Evolutionary conservation across 2,113 vertebrate species (phyloP).

Genomic region (Oncorhynchus masou): DNA sequence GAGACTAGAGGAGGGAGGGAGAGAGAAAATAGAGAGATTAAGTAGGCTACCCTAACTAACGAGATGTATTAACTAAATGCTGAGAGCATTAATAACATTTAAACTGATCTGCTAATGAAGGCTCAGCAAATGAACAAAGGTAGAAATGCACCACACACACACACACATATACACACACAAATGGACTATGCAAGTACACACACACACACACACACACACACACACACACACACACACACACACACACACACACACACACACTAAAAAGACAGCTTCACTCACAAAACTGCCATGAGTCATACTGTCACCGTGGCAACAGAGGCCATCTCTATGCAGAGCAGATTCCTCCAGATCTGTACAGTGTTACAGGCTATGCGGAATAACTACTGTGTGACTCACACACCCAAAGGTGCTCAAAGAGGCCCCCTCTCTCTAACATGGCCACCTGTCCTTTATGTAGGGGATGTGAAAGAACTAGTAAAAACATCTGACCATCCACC

Average conservation of each 20-base stretch:
- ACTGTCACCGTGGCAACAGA: conserved; percentile 79
- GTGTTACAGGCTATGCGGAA: conserved; percentile 31
- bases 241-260: not conserved
- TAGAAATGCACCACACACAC: conserved; percentile 40
- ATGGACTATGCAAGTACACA: conserved; percentile 8
- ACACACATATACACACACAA: not conserved
- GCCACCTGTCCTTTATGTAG: too few species aligned
- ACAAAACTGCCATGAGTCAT: conserved; percentile 74
- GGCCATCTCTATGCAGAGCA: conserved; percentile 68
- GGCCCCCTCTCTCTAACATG: too few species aligned
- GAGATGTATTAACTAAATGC: conserved; percentile 67
- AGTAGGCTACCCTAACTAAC: conserved; percentile 66
- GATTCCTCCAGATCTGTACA: conserved; percentile 63
- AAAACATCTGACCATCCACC: too few species aligned
- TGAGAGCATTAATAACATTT: conserved; percentile 64
- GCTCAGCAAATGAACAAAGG: conserved; percentile 48
- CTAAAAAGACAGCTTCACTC: conserved; percentile 26
- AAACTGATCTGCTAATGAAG: conserved; percentile 63
- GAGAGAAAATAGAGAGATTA: conserved; percentile 66
- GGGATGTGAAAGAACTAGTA: too few species aligned
- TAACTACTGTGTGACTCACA: conserved; percentile 23
- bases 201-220: conserved; percentile 11
- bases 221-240: not conserved
- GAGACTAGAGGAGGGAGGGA: conserved; percentile 4
- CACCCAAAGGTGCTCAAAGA: too few species aligned